Evolutionary conservation across 2,797 vertebrate genomes (phyloP), one percentile per base, ranked within the genome.

Genomic region (Graptemys geographica): DNA sequence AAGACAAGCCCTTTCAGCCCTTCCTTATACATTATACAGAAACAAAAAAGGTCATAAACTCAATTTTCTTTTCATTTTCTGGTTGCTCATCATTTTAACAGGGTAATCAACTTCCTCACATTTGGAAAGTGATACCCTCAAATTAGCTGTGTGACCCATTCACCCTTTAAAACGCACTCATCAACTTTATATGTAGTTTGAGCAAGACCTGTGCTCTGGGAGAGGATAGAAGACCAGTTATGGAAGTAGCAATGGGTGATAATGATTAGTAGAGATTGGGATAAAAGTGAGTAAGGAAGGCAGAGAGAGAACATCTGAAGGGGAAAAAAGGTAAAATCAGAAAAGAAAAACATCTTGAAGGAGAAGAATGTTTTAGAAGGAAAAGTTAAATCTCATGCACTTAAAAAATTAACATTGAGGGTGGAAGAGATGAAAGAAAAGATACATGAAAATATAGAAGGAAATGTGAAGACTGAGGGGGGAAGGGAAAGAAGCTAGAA

Each of bases 131-230:
- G 55, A 31, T 47, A 31, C 80, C 95, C 95, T 81, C 87, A 86
- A 95, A 91, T 96, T 74, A 82, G 59, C 19, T 96, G 91, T 81
- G 37, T 92, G 90, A 86, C 74, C 95, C 25, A 74, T 47, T 91
- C 6, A 3, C 83, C 6, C 93, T 96, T 95, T 23, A 86, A 95
- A 93, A 69, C 69, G 89, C 31, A 89, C 41, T 59, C 91, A 33
- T 86, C 86, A 79, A 56, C 57, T 94, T 4, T 81, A 2, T 84
- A 33, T 41, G 25, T 44, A 37, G 82, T 86, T 82, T 76, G 55
- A 92, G 69, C 49, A 94, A 95, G 90, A 90, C 65, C 41, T 83
- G 23, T 74, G 93, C 81, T 87, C 12, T 56, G 33, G 52, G 27
- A 44, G 44, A 28, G 25, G 16, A 31, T 79, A 87, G 59, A 28